Base-by-base conservation (phyloP, 92 coral and sea anemone genomes). In the Porites cylindrica region DNA sequence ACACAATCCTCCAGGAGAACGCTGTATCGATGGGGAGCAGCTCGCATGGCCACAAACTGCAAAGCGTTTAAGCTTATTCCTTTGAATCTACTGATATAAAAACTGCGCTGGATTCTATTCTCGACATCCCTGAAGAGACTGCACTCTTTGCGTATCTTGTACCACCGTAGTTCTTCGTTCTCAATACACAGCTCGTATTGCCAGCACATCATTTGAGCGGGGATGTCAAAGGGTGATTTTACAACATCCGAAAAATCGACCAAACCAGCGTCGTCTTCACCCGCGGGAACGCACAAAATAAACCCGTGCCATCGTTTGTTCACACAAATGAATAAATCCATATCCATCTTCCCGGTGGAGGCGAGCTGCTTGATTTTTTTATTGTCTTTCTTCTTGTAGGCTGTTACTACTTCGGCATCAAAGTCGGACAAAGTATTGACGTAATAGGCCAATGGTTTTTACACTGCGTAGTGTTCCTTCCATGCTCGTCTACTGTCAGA, bases 1-100 rank as follows among this genome's bases (percentile, higher is more conserved):
- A 96, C 98, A 74, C 98, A 96, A 90, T 96, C 98, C 66, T 94
- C 79, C 8, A 96, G 93, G 17, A 96, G 78, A 59, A 79, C 88
- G 50, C 88, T 92, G 56, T 94, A 94, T n/a, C 93, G 95, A 43
- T 94, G 98, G 7, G 98, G 98, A 0, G 98, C 98, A 3, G 98
- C 96, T 17, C 92, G 71, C 84, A 94, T 54, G 18, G 98, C 98
- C 5, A 91, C 94, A 76, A 92, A 77, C 78, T 96, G 93, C 79
- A 94, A 68, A 50, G 89, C 98, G 24, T 88, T 80, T 16, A 90
- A 54, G 21, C 94, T 83, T 24, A 87, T 82, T 10, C 88, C 91
- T 73, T 83, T 86, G 84, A 90, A 96, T 68, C 94, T 86, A 9
- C 98, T 98, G 62, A 96, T 91, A 91, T 88, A 89, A 76, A 84